Evolutionary conservation across 2,888 invertebrate species (phyloP).

Genomic region (Agrochola macilenta): DNA sequence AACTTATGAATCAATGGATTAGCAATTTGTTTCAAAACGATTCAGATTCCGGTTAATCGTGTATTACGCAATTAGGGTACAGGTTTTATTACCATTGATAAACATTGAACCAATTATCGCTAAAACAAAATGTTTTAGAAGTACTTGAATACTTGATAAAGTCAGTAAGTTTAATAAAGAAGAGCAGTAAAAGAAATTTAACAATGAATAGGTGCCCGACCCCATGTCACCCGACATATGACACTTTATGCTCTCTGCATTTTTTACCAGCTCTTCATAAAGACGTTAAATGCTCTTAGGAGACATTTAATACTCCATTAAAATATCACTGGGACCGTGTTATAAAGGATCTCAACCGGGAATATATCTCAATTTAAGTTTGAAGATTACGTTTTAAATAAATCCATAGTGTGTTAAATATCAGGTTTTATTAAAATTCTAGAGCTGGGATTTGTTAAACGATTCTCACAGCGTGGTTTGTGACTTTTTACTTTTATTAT

Average conservation of each 20-base stretch:
- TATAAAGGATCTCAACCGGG: constrained; percentile 68
- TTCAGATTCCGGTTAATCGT: too few relatives aligned
- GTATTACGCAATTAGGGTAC: too few relatives aligned
- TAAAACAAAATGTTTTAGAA: not conserved
- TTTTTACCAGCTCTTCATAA: constrained; percentile 73
- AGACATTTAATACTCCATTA: constrained; percentile 80
- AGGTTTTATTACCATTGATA: too few relatives aligned
- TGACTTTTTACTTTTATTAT: not conserved
- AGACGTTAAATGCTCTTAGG: constrained; percentile 77
- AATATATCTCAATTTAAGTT: constrained; percentile 66
- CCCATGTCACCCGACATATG: constrained; percentile 71
- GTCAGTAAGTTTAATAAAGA: constrained; percentile 15
- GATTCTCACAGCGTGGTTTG: not conserved
- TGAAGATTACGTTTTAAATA: constrained; percentile 47
- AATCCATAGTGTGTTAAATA: constrained; percentile 22
- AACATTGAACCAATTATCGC: not conserved
- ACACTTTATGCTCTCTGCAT: constrained; percentile 72
- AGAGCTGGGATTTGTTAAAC: constrained; percentile 10
- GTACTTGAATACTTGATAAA: not conserved
- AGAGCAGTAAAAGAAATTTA: constrained; percentile 9
- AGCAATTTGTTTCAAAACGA: too few relatives aligned
- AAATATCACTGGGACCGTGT: constrained; percentile 68
- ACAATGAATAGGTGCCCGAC: constrained; percentile 50
- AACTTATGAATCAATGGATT: too few relatives aligned
- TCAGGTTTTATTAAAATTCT: constrained; percentile 31